Evolutionary conservation across 2,113 vertebrate species (phyloP).

Genomic region (Microtus montanus): DNA sequence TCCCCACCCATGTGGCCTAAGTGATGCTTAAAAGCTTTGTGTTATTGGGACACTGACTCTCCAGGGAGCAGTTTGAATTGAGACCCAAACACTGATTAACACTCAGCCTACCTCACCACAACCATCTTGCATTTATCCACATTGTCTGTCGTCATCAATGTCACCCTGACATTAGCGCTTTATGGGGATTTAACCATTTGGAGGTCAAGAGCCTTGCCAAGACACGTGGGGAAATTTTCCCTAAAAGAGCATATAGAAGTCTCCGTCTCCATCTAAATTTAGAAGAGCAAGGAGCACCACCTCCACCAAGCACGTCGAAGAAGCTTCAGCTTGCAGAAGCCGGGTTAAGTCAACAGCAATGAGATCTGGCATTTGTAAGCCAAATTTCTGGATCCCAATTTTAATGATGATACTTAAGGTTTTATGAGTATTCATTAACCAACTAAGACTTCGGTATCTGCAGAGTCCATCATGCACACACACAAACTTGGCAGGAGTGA

Average conservation of each 20-base stretch:
- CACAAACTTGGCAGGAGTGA: neutral
- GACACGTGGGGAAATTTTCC: neutral
- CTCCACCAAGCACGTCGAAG: neutral
- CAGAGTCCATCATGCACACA: neutral
- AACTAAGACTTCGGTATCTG: neutral
- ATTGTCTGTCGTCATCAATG: neutral
- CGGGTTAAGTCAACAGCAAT: neutral
- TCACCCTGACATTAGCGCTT: neutral
- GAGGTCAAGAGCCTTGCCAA: neutral
- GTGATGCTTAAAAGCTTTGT: neutral
- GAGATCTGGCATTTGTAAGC: neutral
- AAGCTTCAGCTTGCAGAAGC: neutral
- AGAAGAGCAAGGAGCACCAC: neutral
- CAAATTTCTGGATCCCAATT: neutral
- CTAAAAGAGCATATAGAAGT: neutral
- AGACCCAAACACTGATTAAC: neutral
- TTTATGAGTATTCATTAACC: neutral
- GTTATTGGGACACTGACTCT: accelerated
- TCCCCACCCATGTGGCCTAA: neutral
- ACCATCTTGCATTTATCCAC: neutral
- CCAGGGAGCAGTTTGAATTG: neutral
- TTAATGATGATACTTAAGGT: neutral
- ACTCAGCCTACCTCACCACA: neutral
- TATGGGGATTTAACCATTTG: neutral
- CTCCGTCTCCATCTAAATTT: neutral